phyloP scores from a whole-genome alignment of 23 tunicate species.

The Diplosoma virens region DNA sequence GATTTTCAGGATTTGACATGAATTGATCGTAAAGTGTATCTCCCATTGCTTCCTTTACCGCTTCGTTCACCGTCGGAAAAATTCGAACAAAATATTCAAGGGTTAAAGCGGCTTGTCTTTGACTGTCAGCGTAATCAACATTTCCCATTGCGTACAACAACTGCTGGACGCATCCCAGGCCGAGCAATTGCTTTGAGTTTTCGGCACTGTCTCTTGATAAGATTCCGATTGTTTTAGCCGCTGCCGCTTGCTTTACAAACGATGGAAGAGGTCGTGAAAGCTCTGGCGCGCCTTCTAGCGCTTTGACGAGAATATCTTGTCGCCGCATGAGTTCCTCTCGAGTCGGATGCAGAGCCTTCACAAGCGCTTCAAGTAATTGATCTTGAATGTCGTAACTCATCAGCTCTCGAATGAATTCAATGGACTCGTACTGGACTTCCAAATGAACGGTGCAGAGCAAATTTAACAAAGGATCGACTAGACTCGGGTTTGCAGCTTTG shows the following conservation, averaged over 20 bases:
- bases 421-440: constrained; percentile 93
- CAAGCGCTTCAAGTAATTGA: constrained; percentile 69
- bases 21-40: constrained; percentile 67
- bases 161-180: constrained; percentile 45
- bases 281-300: constrained; percentile 58
- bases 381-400: constrained; percentile 62
- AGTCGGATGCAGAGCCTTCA: constrained; percentile 63
- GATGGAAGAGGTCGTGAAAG: constrained; percentile 63
- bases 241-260: constrained; percentile 83
- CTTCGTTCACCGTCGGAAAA: constrained; percentile 77
- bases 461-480: constrained; percentile 80
- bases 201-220: constrained; percentile 61
- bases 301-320: constrained; percentile 22
- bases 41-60: constrained; percentile 90
- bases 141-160: constrained; percentile 86
- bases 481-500: constrained; percentile 65
- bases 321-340: constrained; percentile 60
- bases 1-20: constrained; percentile 64
- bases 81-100: constrained; percentile 81
- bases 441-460: constrained; percentile 70
- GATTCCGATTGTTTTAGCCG: constrained; percentile 86
- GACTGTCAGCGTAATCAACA: constrained; percentile 85
- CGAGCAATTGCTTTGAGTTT: constrained; percentile 42
- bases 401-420: constrained; percentile 79
- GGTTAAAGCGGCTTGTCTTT: constrained; percentile 74